Evolutionary conservation across 2,797 vertebrate species (phyloP), one percentile per base, ranked within the genome.

Genomic region (Holocentrus rufus): DNA sequence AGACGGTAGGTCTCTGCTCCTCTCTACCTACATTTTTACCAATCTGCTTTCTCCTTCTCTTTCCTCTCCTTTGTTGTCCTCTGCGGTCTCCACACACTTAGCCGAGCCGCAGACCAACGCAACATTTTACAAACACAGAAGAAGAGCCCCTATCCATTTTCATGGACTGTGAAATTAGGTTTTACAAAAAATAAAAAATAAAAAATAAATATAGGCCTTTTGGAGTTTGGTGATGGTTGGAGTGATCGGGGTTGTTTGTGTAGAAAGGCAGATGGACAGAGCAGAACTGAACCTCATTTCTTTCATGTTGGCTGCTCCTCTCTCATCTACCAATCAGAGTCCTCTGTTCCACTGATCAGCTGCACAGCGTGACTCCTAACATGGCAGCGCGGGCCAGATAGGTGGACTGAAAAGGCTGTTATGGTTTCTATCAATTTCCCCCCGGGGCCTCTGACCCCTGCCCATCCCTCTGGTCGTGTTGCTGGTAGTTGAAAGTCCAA

Each of bases 141-240:
- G 18, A 57, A 5, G 7, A 64, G 62, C 25, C 18, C 31, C 55
- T 31, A 50, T 74, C 25, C 44, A 18, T 85, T 73, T 76, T 75
- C 70, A 73, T 57, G 55, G 68, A 75, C 72, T 85, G 74, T 79
- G 79, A 85, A 84, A 82, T 87, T 67, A 69, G 69, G 57, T 83
- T 84, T 82, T 73, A 68, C 30, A 22, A 74, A 53, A 68, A 83
- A 65, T 69, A 53, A n/a, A n/a, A n/a, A n/a, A n/a, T n/a, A n/a
- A n/a, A n/a, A n/a, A n/a, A n/a, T n/a, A n/a, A n/a, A n/a, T n/a
- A n/a, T n/a, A 22, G 56, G 18, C 27, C 63, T 15, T 2, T 47
- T 46, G 39, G 69, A 71, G 47, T 75, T 73, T 31, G 57, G 39
- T 39, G 71, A 74, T 56, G 67, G 71, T 72, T 53, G 52, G 39